These are phyloP conservation scores for Stenotaenia linearis DNA, from an alignment of 2,888 invertebrate species.

Conservation along the genomic window DNA sequence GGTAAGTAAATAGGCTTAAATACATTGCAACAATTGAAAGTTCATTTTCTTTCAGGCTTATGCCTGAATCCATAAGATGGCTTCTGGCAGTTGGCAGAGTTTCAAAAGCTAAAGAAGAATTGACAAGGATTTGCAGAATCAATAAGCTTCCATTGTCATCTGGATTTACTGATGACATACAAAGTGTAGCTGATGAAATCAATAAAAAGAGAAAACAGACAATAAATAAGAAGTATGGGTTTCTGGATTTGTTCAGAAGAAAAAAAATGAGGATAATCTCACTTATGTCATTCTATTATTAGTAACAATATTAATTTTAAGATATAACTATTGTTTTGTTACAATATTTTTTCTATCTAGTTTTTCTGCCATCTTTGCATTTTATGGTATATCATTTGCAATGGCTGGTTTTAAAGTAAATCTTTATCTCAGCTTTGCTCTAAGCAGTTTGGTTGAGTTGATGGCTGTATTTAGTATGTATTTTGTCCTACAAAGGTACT, in stretches of 20 bases:
- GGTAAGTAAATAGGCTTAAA: constrained; percentile 41
- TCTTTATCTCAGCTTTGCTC: not conserved
- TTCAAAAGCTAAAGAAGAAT: not conserved
- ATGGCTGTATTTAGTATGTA: not conserved
- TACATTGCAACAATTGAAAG: not conserved
- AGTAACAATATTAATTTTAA: not conserved
- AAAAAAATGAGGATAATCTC: not conserved
- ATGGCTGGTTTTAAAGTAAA: not conserved
- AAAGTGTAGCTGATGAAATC: not conserved
- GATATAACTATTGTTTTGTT: not conserved
- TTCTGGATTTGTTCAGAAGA: not conserved
- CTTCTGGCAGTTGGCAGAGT: constrained; percentile 24
- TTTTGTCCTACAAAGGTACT: not conserved
- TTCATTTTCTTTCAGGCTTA: constrained; percentile 35
- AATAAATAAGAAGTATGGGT: not conserved
- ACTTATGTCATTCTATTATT: not conserved
- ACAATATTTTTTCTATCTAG: not conserved
- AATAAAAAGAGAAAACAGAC: not conserved
- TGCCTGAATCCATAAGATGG: constrained; percentile 39
- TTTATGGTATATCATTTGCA: not conserved
- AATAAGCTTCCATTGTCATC: not conserved
- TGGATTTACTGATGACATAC: not conserved
- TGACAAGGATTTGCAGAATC: not conserved
- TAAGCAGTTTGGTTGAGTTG: not conserved
- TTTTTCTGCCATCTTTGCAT: constrained; percentile 6